These are phyloP conservation scores for Anthoscopus minutus DNA, from an alignment of 2,113 vertebrate species.

Conservation along the genomic window DNA sequence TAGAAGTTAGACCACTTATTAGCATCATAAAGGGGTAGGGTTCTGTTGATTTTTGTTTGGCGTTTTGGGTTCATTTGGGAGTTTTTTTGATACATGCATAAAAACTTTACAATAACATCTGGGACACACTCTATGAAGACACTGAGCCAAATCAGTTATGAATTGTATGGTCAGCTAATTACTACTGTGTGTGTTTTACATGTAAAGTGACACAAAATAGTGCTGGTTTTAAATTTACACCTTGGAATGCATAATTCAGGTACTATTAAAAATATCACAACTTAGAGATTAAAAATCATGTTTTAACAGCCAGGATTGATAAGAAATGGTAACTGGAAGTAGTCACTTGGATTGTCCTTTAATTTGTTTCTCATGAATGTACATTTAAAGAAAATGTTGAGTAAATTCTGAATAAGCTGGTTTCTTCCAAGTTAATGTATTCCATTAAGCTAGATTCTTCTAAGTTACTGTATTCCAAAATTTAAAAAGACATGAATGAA, in stretches of 20 bases:
- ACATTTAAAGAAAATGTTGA: not conserved
- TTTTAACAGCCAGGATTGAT: not conserved
- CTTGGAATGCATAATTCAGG: not conserved
- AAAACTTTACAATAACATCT: constrained; percentile 35
- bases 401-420: not conserved
- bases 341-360: not conserved
- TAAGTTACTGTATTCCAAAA: not conserved
- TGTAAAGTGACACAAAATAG: not conserved
- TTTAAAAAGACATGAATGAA: not conserved
- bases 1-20: constrained; percentile 41
- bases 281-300: not conserved
- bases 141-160: constrained; percentile 22
- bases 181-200: not conserved
- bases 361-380: not conserved
- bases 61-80: not conserved
- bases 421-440: not conserved
- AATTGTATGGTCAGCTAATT: constrained; percentile 26
- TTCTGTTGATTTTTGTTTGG: not conserved
- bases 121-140: constrained; percentile 17
- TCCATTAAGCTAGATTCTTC: not conserved
- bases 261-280: not conserved
- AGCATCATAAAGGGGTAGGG: not conserved
- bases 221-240: not conserved
- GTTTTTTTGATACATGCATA: not conserved
- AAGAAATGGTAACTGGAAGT: not conserved